Evolutionary conservation across 1,140 invertebrate genomes (phyloP), one percentile per base, ranked within the genome.

Genomic region (Drosophila melanica): DNA sequence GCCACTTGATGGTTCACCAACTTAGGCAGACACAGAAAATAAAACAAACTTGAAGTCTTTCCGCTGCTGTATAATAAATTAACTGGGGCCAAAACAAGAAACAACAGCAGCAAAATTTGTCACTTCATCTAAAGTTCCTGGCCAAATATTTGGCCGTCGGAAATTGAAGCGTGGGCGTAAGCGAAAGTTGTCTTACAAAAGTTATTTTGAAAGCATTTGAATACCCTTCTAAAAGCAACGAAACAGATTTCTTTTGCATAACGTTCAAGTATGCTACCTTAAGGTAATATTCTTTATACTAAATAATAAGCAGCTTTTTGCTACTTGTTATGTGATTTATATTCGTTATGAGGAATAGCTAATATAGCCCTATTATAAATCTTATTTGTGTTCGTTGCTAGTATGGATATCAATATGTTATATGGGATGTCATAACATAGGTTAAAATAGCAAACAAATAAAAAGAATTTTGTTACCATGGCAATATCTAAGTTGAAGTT

Each of bases 401-500:
- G 18, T 1, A 18, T 2, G 18, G 18, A 1, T 18, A 18, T 18
- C 2, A 18, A 27, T 33, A 2, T 33, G 9, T 33, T 33, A 8
- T 33, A 33, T 33, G 9, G 1, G 6, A 33, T 33, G 1, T 9
- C 4, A 6, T 35, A 9, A 35, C 33, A 9, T 10, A 35, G 7
- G 8, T 9, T 9, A 35, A 9, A 9, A 35, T 10, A 35, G 1
- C 7, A 35, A 35, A 35, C 9, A 35, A 2, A 35, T 33, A 33
- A 33, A 33, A 33, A 2, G 20, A 23, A 33, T 39, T 11, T 9
- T 41, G 60, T 42, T 42, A 37, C 11, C 30, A 53, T 27, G 35
- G 35, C 37, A 53, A 51, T 42, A 18, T 42, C 20, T 4, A 42
- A 53, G 44, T 42, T 64, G 42, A 55, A 39, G 16, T 59, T n/a